Percentiles rank a stretch among this genome's conserved stretches.
Evolutionary conservation across 2,797 vertebrate genomes (phyloP).

Genomic region (Neostethus bicornis): DNA sequence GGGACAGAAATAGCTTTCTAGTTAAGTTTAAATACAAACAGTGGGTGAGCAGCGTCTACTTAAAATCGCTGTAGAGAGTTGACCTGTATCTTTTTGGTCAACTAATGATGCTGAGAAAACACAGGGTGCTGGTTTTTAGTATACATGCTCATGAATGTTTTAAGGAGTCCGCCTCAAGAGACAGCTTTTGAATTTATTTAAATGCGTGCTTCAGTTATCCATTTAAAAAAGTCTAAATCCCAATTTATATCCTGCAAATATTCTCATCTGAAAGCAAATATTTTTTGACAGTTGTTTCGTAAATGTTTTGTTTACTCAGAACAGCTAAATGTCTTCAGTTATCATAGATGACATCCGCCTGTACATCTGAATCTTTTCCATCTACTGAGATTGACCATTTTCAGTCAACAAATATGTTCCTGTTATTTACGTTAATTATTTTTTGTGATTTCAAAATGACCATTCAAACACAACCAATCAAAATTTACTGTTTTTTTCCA

Average conservation of each 20-base stretch:
- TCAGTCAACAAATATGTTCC: background rate
- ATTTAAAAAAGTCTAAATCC: background rate
- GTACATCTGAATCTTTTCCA: too few species aligned
- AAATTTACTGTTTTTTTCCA: too few species aligned
- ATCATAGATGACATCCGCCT: background rate
- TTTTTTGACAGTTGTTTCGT: background rate
- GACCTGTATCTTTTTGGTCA: background rate
- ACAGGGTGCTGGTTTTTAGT: background rate
- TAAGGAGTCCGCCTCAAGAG: background rate
- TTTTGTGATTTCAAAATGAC: background rate
- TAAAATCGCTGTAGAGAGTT: background rate
- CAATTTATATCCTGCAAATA: background rate
- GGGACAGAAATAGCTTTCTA: too few species aligned
- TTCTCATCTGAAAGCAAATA: background rate
- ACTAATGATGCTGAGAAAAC: background rate
- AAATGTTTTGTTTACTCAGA: background rate
- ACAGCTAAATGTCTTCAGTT: background rate
- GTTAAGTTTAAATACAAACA: too few species aligned
- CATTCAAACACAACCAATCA: background rate
- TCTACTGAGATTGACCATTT: too few species aligned
- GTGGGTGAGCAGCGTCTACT: background rate
- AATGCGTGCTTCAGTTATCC: background rate
- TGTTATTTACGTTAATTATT: background rate
- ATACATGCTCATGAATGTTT: background rate
- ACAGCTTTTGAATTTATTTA: background rate